A percentile compares a stretch with the other conserved stretches of the same genome.
Evolutionary conservation across 2,888 invertebrate species (phyloP).

Genomic region (Noctuana brunneofusca): DNA sequence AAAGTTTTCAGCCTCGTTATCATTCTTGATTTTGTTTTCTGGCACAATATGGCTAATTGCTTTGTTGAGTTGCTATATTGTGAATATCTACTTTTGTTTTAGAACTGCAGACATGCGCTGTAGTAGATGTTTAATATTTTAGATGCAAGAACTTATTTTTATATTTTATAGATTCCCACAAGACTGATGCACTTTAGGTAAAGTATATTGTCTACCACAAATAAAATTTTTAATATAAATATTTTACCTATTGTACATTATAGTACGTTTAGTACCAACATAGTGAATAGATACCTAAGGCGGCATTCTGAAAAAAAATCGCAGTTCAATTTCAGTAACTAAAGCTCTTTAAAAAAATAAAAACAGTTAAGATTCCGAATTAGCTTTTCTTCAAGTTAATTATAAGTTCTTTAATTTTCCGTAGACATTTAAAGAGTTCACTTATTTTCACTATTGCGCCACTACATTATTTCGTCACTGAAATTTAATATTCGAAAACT

Average conservation of each 20-base stretch:
- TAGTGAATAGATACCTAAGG: not conserved
- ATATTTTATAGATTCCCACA: no score
- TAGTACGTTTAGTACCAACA: no score
- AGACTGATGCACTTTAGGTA: no score
- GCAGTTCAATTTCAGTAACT: not conserved
- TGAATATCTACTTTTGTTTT: not conserved
- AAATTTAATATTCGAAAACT: slow-evolving; percentile 35
- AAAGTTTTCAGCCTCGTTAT: slow-evolving; percentile 20
- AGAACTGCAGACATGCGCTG: not conserved
- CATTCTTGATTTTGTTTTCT: slow-evolving; percentile 19
- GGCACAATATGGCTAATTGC: slow-evolving; percentile 1
- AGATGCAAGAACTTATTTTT: no score
- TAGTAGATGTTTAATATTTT: no score
- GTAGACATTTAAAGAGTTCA: slow-evolving; percentile 2
- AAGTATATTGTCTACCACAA: not conserved
- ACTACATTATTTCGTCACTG: slow-evolving; percentile 35
- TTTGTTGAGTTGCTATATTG: not conserved
- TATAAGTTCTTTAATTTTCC: no score
- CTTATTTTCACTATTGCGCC: slow-evolving; percentile 26
- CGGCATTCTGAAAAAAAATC: slow-evolving; percentile 9
- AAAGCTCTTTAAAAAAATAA: not conserved
- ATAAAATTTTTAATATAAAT: not conserved
- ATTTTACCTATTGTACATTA: not conserved
- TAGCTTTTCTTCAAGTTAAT: not conserved
- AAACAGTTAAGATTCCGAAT: not conserved